Percentiles rank a stretch among this genome's conserved stretches.
Evolutionary conservation across 2,888 invertebrate species (phyloP).

Genomic region (Luffia ferchaultella): DNA sequence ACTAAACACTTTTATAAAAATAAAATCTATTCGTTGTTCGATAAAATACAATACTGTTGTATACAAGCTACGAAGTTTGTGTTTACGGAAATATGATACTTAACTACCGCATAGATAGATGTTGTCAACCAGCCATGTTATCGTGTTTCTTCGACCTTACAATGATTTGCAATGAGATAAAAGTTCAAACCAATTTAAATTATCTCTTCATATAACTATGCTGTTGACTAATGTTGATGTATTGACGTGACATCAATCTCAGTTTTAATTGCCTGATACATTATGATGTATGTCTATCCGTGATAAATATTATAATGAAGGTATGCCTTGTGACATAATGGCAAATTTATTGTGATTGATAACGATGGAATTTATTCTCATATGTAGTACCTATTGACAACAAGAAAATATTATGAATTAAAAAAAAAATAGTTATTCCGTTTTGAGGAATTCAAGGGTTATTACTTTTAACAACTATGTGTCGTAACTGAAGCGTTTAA

Average conservation of each 20-base stretch:
- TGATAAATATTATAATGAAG: no score
- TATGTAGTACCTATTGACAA: no score
- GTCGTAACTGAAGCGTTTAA: background rate
- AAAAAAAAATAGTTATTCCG: no score
- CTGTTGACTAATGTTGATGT: background rate
- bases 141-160: background rate
- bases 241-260: background rate
- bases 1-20: no score
- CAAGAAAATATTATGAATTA: no score
- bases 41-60: no score
- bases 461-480: background rate
- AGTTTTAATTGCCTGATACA: background rate
- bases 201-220: background rate
- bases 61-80: no score
- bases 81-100: no score
- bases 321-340: background rate
- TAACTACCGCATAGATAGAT: no score
- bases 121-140: background rate
- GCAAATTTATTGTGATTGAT: background rate
- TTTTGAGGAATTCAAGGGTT: background rate
- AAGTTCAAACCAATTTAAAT: background rate
- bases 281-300: background rate
- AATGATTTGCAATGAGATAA: background rate
- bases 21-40: no score
- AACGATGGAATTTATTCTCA: no score